Percentiles rank a stretch among this genome's conserved stretches.
Conservation (phyloP, 2,888 invertebrate species). For the Lordiphosa fenestrarum region DNA sequence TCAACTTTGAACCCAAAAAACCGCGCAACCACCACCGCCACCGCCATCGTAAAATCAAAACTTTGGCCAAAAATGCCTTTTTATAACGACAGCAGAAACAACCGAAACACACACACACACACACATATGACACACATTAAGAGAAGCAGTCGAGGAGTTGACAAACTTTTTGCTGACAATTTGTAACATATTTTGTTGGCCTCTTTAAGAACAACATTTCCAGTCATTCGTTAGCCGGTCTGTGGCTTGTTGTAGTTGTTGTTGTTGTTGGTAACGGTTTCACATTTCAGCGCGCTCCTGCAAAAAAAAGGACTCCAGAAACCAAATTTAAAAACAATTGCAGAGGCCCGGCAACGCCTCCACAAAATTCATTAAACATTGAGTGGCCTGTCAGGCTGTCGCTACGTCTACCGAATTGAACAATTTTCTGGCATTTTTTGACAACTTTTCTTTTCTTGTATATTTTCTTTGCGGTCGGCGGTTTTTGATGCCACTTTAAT, state of each 20-base stretch:
- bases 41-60: constrained; percentile 5
- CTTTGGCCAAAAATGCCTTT: constrained; percentile 1
- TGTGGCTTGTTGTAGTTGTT: constrained; percentile 37
- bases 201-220: constrained; percentile 40
- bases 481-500: constrained; percentile 58
- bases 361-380: constrained; percentile 12
- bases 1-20: constrained; percentile 4
- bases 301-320: constrained; percentile 18
- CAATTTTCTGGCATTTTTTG: constrained; percentile 30
- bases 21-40: constrained; percentile 1
- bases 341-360: constrained; percentile 7
- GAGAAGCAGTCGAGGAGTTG: background rate
- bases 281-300: constrained; percentile 67
- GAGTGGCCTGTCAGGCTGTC: constrained; percentile 12
- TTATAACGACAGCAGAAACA: background rate
- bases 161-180: constrained; percentile 54
- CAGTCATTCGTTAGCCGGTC: constrained; percentile 51
- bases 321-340: constrained; percentile 47
- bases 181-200: constrained; percentile 47
- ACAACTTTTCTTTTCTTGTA: constrained; percentile 26
- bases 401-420: constrained; percentile 12
- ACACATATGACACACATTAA: background rate
- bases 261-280: constrained; percentile 49
- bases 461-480: constrained; percentile 20
- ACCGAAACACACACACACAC: background rate